Base-by-base conservation (phyloP, 2,113 vertebrate genomes). In the Otolemur garnettii region DNA sequence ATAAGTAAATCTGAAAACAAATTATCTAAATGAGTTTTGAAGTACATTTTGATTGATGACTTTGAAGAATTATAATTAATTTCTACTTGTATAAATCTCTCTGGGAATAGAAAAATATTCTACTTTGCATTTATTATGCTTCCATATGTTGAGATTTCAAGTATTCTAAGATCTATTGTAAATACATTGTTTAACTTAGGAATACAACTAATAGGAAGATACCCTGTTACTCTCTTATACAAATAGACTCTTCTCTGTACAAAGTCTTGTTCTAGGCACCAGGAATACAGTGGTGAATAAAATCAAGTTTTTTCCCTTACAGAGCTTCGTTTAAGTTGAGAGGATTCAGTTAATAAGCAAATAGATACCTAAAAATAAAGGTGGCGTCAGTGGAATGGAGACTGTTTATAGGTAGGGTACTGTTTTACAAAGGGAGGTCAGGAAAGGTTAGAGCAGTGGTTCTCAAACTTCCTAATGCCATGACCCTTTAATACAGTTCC, bases 41-140 rank as follows among this genome's bases (percentile, higher is more conserved):
- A 26, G 55, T 85, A 84, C 64, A 96, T 60, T 69, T 88, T 24
- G 33, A 85, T 66, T 62, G 38, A 84, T 90, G 50, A 85, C 60
- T n/a, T 90, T 90, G 33, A 86, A 82, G n/a, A 90, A 62, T 55
- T 80, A 14, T 77, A 71, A 68, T 93, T 86, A 64, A 60, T 90
- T 95, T 22, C 38, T 85, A 72, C 33, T 90, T 85, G 22, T 57
- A 45, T 64, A 57, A 21, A 30, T 84, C 26, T 35, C 24, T n/a
- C 50, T 77, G 33, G 33, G 21, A 62, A 53, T 90, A 89, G 26
- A 90, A 87, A 77, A 69, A 62, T 85, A 60, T 26, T 35, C 9
- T 22, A 22, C 10, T 78, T 71, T 78, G 28, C n/a, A 35, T 82
- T 91, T 94, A 78, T 72, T 94, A 50, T 83, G 55, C 35, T 50